These are phyloP conservation scores for Heliconius cydno DNA, from an alignment of 2,888 invertebrate species.

Conservation along the genomic window DNA sequence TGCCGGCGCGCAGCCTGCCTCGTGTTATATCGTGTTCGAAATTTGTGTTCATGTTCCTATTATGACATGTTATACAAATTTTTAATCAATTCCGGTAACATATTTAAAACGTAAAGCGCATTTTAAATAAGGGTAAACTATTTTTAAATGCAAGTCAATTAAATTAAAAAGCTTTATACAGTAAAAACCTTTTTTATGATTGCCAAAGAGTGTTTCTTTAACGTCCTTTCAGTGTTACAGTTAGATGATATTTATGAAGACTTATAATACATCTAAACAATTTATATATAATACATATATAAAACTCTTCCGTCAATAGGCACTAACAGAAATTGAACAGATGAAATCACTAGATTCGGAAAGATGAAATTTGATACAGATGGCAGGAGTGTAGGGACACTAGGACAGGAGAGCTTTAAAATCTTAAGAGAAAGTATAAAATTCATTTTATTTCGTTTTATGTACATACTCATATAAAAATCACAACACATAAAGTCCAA, in stretches of 20 bases:
- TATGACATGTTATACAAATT: not conserved
- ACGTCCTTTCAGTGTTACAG: too few species aligned
- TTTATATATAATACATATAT: too few species aligned
- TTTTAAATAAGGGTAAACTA: not conserved
- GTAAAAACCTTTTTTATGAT: too few species aligned
- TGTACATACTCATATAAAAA: not conserved
- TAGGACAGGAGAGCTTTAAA: not conserved
- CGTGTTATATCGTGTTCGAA: not conserved
- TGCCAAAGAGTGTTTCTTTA: not conserved
- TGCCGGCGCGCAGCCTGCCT: slow-evolving; percentile 26
- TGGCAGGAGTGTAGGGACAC: too few species aligned
- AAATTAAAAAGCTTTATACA: not conserved
- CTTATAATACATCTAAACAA: too few species aligned
- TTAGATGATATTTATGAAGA: too few species aligned
- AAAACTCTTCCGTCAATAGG: too few species aligned
- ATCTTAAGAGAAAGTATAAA: not conserved
- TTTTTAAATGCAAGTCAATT: not conserved
- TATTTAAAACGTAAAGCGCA: not conserved
- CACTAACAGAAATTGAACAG: too few species aligned
- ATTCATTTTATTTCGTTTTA: too few species aligned
- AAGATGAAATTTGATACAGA: too few species aligned
- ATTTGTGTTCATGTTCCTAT: not conserved
- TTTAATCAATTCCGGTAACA: not conserved
- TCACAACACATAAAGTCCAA: not conserved
- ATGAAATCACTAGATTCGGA: too few species aligned